Evolutionary conservation across 2,797 vertebrate genomes (phyloP).

Genomic region (Pipistrellus kuhlii): DNA sequence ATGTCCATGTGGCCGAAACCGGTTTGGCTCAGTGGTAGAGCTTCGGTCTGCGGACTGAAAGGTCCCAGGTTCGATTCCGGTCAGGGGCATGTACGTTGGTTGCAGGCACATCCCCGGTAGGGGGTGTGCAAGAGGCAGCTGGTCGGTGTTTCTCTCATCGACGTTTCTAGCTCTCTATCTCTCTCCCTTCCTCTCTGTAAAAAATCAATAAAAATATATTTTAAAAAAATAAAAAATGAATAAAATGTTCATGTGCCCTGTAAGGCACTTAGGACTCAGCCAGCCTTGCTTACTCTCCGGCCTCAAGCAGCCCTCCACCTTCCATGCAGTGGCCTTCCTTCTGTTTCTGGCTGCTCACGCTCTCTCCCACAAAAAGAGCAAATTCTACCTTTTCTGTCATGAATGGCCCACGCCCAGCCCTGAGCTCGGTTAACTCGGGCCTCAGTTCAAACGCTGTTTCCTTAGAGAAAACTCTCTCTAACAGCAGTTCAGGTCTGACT

Average conservation of each 20-base stretch:
- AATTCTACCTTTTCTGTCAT: not conserved
- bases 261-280: not conserved
- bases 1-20: no score
- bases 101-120: no score
- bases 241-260: not conserved
- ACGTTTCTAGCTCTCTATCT: no score
- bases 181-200: no score
- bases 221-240: no score
- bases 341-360: not conserved
- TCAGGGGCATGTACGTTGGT: no score
- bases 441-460: not conserved
- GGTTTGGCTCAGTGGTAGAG: no score
- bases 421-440: not conserved
- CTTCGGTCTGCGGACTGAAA: no score
- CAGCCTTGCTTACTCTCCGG: not conserved
- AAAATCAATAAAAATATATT: no score
- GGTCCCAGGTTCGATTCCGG: no score
- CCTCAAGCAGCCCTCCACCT: not conserved
- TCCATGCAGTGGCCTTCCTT: not conserved
- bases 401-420: not conserved
- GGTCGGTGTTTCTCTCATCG: no score
- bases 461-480: not conserved
- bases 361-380: not conserved
- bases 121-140: no score
- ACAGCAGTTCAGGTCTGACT: not conserved